phyloP scores from a whole-genome alignment of 2,113 vertebrate genomes.

The Procavia capensis region DNA sequence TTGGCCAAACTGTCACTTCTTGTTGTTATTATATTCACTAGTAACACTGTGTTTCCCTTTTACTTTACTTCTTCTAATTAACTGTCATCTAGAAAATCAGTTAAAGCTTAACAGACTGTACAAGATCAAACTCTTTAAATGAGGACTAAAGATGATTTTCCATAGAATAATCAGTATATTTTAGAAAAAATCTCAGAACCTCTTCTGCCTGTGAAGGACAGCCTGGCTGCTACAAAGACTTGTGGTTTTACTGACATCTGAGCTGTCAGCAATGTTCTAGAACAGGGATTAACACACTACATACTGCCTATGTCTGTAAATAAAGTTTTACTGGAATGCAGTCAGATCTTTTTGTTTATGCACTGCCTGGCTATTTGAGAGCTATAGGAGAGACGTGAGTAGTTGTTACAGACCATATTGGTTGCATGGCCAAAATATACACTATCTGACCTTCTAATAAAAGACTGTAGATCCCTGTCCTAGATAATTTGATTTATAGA shows the following conservation, averaged over 20 bases:
- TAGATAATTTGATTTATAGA: slow-evolving; percentile 24
- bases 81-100: neutral
- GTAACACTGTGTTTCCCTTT: neutral
- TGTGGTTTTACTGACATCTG: neutral
- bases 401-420: neutral
- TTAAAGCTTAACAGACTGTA: neutral
- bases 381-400: neutral
- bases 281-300: neutral
- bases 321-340: neutral
- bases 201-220: neutral
- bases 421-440: neutral
- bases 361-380: neutral
- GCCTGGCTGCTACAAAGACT: neutral
- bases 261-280: neutral
- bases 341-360: neutral
- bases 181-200: neutral
- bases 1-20: neutral
- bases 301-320: neutral
- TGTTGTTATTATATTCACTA: neutral
- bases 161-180: neutral
- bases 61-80: neutral
- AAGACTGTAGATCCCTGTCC: neutral
- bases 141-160: neutral
- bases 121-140: slow-evolving; percentile 12
- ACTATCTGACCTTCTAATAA: neutral